A percentile compares a stretch with the other conserved stretches of the same genome.
phyloP scores from a whole-genome alignment of 2,797 vertebrate genomes.

The Dipus sagitta region DNA sequence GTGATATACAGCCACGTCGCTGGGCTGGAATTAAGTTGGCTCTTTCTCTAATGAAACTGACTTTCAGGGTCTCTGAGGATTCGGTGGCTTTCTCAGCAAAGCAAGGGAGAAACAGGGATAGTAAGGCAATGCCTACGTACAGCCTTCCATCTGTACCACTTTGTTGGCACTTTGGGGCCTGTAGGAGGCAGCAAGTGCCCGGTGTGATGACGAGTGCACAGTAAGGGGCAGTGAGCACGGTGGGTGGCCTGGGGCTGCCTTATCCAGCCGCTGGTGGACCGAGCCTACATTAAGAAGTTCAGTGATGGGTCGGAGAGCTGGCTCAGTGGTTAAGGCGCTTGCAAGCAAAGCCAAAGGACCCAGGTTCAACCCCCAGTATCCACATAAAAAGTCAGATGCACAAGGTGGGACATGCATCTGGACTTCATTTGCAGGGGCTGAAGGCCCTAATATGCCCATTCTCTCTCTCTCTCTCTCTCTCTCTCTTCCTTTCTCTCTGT shows the following conservation, averaged over 20 bases:
- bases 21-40: conserved; percentile 65
- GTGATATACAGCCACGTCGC: conserved; percentile 54
- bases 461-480: too few relatives aligned
- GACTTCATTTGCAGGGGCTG: too few relatives aligned
- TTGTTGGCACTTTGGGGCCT: fast-evolving
- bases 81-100: background rate
- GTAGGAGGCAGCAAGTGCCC: background rate
- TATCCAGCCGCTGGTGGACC: background rate
- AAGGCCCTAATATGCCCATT: too few relatives aligned
- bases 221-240: background rate
- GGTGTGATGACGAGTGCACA: fast-evolving
- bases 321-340: too few relatives aligned
- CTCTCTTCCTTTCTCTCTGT: too few relatives aligned
- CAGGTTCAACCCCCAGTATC: too few relatives aligned
- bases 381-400: too few relatives aligned
- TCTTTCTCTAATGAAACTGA: conserved; percentile 76
- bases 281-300: background rate
- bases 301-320: background rate
- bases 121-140: fast-evolving
- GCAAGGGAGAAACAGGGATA: fast-evolving
- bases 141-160: background rate
- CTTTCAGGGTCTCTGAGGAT: conserved; percentile 23
- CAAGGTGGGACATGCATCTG: too few relatives aligned
- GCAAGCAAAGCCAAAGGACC: too few relatives aligned
- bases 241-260: background rate